A percentile compares a stretch with the other conserved stretches of the same genome.
These are phyloP conservation scores for Lycia hirtaria DNA, from an alignment of 2,888 invertebrate genomes.

Conservation along the genomic window DNA sequence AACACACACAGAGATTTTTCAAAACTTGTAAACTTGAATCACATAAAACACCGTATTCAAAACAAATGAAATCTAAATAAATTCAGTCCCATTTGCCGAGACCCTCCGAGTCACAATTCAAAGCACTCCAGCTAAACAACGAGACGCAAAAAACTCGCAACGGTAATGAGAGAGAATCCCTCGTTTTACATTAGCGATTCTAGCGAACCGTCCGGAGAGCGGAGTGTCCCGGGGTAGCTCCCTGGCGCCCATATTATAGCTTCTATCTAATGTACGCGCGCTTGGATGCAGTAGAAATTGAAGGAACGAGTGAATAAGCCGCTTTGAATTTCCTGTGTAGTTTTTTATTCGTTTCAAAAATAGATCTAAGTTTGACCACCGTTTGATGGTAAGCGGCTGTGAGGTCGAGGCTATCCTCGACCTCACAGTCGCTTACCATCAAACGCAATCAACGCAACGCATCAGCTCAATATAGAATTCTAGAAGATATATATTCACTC, in stretches of 20 bases:
- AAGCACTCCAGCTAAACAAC: slow-evolving; percentile 26
- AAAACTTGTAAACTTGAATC: too few relatives aligned
- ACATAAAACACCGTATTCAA: background rate
- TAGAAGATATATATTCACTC: too few relatives aligned
- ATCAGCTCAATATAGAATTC: too few relatives aligned
- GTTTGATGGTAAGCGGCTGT: too few relatives aligned
- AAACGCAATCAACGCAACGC: too few relatives aligned
- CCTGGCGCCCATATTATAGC: slow-evolving; percentile 4
- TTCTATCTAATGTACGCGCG: background rate
- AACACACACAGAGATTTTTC: too few relatives aligned
- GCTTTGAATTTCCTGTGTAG: background rate
- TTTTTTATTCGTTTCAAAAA: too few relatives aligned
- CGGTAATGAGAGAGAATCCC: slow-evolving; percentile 59
- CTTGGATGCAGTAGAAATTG: background rate
- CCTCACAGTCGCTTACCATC: too few relatives aligned
- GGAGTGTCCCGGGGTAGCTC: slow-evolving; percentile 16
- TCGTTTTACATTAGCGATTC: slow-evolving; percentile 67
- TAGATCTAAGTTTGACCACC: too few relatives aligned
- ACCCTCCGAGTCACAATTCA: slow-evolving; percentile 25
- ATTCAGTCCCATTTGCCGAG: slow-evolving; percentile 1
- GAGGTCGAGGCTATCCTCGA: too few relatives aligned
- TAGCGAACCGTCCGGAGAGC: slow-evolving; percentile 44
- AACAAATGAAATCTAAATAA: slow-evolving; percentile 13
- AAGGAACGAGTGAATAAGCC: background rate
- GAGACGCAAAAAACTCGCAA: slow-evolving; percentile 37